Evolutionary conservation across 2,113 vertebrate species (phyloP), one percentile per base, ranked within the genome.

Genomic region (Pseudorectes ferrugineus): DNA sequence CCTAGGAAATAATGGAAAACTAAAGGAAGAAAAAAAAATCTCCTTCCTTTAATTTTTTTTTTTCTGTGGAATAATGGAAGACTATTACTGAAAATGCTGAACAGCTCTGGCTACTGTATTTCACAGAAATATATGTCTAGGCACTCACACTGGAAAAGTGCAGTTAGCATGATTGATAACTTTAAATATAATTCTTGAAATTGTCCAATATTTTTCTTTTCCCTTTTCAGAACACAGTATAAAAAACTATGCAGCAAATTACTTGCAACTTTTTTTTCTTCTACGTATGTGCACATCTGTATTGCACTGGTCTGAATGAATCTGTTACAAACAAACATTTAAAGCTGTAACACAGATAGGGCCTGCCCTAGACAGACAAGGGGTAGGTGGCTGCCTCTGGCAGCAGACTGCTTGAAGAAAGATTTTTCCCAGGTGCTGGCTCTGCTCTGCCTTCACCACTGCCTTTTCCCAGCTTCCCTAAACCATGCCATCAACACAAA

Each of bases 221-320:
- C 10, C 16, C 5, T 8, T 84, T 93, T 76, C 38, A 78, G 25
- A 66, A 58, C 5, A 38, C 6, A 38, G 1, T 6, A 2, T 31
- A 68, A 73, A 66, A 89, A 89, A 67, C 46, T 21, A 73, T 1
- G 0, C 9, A 61, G 10, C 10, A 59, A 92, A 46, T 49, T 49
- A 28, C 23, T 58, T 2, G 0, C 33, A 73, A 26, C 1, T 19
- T 36, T 35, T n/a, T 45, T 36, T 31, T 20, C 9, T 38, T 48
- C 35, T 0, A 49, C 2, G 2, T 28, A n/a, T 25, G 3, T 28
- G 6, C 29, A 38, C 28, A n/a, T 15, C 25, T 61, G 45, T 38
- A 14, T 49, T 61, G 14, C 65, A 38, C 6, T 20, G 7, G 5
- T 57, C 48, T 62, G 57, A 75, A 82, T 33, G 3, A 65, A 65